These are phyloP conservation scores for Tribolium freemani DNA, from an alignment of 2,888 invertebrate species.

Conservation along the genomic window DNA sequence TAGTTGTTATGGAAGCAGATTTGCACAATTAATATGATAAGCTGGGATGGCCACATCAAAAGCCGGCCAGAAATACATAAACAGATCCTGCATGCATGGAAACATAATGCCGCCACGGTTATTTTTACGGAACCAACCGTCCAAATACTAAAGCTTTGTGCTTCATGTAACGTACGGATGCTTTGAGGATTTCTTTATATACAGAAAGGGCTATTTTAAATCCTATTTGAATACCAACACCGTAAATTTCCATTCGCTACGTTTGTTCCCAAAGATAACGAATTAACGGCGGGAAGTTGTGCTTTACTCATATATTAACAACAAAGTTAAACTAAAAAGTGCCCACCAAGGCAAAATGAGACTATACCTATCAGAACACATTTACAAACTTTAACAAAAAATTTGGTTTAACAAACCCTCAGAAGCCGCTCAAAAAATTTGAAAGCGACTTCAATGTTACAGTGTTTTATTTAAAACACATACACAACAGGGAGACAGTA, in stretches of 20 bases:
- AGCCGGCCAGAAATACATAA: constrained; percentile 38
- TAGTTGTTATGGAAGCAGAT: constrained; percentile 22
- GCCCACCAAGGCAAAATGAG: not conserved
- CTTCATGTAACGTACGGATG: constrained; percentile 43
- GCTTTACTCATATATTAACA: constrained; percentile 22
- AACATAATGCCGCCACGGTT: constrained; percentile 42
- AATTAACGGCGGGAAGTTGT: constrained; percentile 39
- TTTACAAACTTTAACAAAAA: not conserved
- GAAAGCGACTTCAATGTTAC: not conserved
- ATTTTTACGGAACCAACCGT: constrained; percentile 40
- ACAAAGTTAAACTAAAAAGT: constrained; percentile 17
- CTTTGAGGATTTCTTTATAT: constrained; percentile 48
- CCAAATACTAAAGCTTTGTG: constrained; percentile 43
- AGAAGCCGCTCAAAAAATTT: not conserved
- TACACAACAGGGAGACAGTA: not conserved
- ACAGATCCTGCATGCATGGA: constrained; percentile 38
- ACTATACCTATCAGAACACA: not conserved
- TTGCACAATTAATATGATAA: constrained; percentile 47
- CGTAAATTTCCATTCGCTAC: constrained; percentile 50
- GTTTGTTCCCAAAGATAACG: constrained; percentile 46
- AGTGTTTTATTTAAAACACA: not conserved
- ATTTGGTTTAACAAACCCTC: not conserved
- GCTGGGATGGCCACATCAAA: constrained; percentile 45
- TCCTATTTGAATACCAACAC: constrained; percentile 51
- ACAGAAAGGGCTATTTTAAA: constrained; percentile 47